phyloP scores from a whole-genome alignment of 2,113 vertebrate genomes.

The Orthonyx spaldingii region DNA sequence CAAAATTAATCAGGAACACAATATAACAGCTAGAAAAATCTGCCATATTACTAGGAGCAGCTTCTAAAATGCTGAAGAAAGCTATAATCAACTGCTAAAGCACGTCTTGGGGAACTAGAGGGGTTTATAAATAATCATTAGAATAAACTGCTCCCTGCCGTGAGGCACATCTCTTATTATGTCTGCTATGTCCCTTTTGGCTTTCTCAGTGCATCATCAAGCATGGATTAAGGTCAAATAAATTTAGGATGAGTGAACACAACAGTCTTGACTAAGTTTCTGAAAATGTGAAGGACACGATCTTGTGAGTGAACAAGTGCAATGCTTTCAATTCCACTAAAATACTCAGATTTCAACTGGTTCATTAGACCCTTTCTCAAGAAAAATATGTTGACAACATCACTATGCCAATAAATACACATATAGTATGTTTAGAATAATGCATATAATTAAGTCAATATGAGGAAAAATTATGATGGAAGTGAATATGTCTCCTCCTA shows the following conservation, averaged over 20 bases:
- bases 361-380: background rate
- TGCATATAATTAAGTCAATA: background rate
- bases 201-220: slow-evolving; percentile 41
- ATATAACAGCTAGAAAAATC: background rate
- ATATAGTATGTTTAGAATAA: background rate
- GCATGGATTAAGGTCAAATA: slow-evolving; percentile 49
- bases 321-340: background rate
- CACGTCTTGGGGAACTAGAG: background rate
- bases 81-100: background rate
- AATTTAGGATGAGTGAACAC: slow-evolving; percentile 11
- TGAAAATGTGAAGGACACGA: background rate
- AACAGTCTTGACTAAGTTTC: slow-evolving; percentile 11
- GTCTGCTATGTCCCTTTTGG: background rate
- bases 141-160: slow-evolving; percentile 32
- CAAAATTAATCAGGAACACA: background rate
- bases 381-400: background rate
- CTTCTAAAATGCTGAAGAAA: slow-evolving; percentile 3
- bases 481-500: background rate
- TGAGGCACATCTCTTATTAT: slow-evolving; percentile 38
- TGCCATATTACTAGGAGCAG: background rate
- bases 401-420: background rate
- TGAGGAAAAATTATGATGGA: background rate
- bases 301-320: background rate
- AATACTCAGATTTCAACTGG: background rate
- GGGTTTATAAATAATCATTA: slow-evolving; percentile 50